phyloP scores from a whole-genome alignment of 2,113 vertebrate species.

The Callocephalon fimbriatum region DNA sequence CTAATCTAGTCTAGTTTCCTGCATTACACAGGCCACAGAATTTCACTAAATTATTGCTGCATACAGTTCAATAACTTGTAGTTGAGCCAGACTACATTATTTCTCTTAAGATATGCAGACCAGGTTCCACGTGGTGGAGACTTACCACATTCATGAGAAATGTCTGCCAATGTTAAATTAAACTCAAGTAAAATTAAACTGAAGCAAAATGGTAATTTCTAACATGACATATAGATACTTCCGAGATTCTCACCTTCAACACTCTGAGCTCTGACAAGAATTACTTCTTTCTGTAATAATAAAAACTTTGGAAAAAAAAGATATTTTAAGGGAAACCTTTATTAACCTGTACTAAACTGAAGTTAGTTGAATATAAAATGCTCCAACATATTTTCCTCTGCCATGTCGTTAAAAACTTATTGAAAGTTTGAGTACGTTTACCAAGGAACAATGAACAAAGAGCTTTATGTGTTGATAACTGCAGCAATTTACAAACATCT shows the following conservation, averaged over 20 bases:
- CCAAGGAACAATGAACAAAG: not conserved
- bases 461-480: not conserved
- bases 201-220: not conserved
- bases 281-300: not conserved
- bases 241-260: not conserved
- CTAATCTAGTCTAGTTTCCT: not conserved
- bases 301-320: not conserved
- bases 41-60: not conserved
- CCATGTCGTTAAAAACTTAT: not conserved
- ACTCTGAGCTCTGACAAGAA: not conserved
- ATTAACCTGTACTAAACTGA: not conserved
- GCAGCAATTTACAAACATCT: slow-evolving; percentile 1
- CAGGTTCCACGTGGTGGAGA: not conserved
- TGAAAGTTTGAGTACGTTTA: not conserved
- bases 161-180: not conserved
- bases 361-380: not conserved
- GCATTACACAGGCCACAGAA: not conserved
- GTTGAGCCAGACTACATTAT: not conserved
- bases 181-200: not conserved
- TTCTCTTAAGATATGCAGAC: not conserved
- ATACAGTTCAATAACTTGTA: not conserved
- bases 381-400: not conserved
- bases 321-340: not conserved
- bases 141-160: not conserved
- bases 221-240: not conserved